Conservation (phyloP, 1,140 invertebrate genomes). For the Drosophila bocki region DNA sequence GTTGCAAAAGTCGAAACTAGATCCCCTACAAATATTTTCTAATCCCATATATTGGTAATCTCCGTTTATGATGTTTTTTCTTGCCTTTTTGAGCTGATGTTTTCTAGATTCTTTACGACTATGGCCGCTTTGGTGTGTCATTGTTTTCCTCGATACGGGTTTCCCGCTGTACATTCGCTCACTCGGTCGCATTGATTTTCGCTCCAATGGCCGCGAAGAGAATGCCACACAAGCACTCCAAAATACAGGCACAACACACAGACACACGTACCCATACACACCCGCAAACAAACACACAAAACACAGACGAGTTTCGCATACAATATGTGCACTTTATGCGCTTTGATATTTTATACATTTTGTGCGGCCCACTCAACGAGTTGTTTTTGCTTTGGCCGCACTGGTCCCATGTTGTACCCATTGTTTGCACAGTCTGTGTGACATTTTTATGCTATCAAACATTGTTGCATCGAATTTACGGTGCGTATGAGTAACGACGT, state of each 20-base stretch:
- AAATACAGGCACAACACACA: neutral
- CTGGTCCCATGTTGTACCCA: constrained; percentile 45
- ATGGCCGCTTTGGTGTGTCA: constrained; percentile 42
- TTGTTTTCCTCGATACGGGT: constrained; percentile 23
- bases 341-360: constrained; percentile 74
- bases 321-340: constrained; percentile 79
- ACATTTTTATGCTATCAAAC: constrained; percentile 80
- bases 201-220: constrained; percentile 16
- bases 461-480: constrained; percentile 83
- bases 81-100: constrained; percentile 1
- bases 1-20: neutral
- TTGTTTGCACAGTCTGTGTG: constrained; percentile 77
- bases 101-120: constrained; percentile 40
- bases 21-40: neutral
- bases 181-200: constrained; percentile 68
- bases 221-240: constrained; percentile 11
- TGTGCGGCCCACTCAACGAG: constrained; percentile 51
- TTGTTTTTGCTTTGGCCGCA: constrained; percentile 38
- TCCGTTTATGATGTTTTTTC: neutral
- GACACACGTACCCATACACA: neutral
- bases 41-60: constrained; percentile 6
- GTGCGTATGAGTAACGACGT: constrained; percentile 79
- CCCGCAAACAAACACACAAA: constrained; percentile 6
- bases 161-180: constrained; percentile 15
- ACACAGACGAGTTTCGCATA: constrained; percentile 48